Conservation (phyloP, 2,797 vertebrate species). For the Silurus aristotelis region DNA sequence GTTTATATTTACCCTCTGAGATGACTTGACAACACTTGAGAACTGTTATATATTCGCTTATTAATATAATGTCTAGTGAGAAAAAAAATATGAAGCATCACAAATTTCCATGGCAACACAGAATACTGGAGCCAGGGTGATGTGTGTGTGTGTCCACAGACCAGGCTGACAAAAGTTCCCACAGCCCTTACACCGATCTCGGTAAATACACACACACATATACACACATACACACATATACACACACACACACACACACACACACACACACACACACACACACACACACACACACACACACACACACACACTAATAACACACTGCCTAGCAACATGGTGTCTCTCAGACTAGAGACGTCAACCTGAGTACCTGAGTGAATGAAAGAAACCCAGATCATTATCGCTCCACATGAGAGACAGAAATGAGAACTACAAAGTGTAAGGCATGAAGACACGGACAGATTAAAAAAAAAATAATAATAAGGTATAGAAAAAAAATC, state of each 20-base stretch:
- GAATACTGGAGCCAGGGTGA: neutral
- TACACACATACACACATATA: neutral
- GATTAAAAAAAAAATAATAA: neutral
- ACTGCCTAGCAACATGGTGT: slow-evolving; percentile 34
- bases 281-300: slow-evolving; percentile 11
- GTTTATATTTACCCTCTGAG: neutral
- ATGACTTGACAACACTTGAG: no score
- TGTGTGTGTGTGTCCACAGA: neutral
- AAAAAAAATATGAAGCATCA: neutral
- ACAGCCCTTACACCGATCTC: neutral
- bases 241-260: slow-evolving; percentile 9
- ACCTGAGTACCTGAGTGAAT: slow-evolving; percentile 1
- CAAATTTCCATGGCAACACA: slow-evolving; percentile 2
- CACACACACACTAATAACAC: slow-evolving; percentile 1
- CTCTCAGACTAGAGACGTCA: slow-evolving; percentile 25
- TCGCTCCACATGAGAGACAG: slow-evolving; percentile 29
- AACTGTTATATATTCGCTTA: neutral
- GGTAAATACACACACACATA: slow-evolving; percentile 17
- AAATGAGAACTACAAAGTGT: neutral
- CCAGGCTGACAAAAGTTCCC: neutral
- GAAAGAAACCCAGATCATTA: slow-evolving; percentile 1
- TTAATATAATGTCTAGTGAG: neutral
- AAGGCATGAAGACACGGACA: neutral
- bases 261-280: neutral
- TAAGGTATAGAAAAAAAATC: neutral